Conservation (phyloP, 2,888 invertebrate species). For the Cheilosia variabilis region DNA sequence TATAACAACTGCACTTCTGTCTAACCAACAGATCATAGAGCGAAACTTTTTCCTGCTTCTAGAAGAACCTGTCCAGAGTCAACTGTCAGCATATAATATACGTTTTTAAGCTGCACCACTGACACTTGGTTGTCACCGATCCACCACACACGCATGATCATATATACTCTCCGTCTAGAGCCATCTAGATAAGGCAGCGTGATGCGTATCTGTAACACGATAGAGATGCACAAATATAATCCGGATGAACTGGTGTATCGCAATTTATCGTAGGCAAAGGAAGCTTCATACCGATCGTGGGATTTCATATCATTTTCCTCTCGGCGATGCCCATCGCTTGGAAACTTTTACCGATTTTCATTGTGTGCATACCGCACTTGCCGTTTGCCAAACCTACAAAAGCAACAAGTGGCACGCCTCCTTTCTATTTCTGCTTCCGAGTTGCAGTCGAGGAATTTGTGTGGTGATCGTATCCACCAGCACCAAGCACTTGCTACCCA, state of each 20-base stretch:
- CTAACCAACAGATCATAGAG: slow-evolving; percentile 4
- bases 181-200: not conserved
- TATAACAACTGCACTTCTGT: slow-evolving; percentile 13
- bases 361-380: slow-evolving; percentile 21
- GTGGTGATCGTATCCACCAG: slow-evolving; percentile 31
- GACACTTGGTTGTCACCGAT: slow-evolving; percentile 38
- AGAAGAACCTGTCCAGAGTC: slow-evolving; percentile 24
- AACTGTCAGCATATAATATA: slow-evolving; percentile 29
- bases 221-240: slow-evolving; percentile 31
- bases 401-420: slow-evolving; percentile 62
- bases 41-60: slow-evolving; percentile 37
- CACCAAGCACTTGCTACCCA: slow-evolving; percentile 31
- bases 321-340: slow-evolving; percentile 16
- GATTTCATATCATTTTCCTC: slow-evolving; percentile 45
- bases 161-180: not conserved
- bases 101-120: slow-evolving; percentile 20
- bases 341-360: slow-evolving; percentile 45
- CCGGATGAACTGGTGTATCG: slow-evolving; percentile 38
- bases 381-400: slow-evolving; percentile 29
- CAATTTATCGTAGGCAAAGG: slow-evolving; percentile 3
- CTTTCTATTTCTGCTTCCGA: slow-evolving; percentile 67
- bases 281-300: slow-evolving; percentile 39
- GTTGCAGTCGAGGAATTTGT: slow-evolving; percentile 37
- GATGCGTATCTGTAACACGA: slow-evolving; percentile 34
- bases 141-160: slow-evolving; percentile 7